Base-by-base conservation (phyloP, 2,888 invertebrate genomes). In the Megamerina dolium region DNA sequence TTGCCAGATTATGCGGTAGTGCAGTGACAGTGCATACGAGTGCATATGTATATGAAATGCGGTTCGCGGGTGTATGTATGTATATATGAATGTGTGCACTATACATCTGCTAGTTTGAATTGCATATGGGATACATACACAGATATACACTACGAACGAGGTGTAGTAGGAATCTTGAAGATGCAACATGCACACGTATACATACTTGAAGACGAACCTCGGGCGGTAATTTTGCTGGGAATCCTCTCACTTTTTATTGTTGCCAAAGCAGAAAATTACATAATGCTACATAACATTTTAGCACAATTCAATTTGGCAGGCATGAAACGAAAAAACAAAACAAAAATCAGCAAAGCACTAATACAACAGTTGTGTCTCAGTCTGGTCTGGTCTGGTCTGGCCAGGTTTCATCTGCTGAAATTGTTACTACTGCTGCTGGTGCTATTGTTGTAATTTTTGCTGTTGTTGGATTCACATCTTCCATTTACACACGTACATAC, bases 231-330 rank as follows among this genome's bases (percentile, higher is more conserved):
- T 21, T 43, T 45, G 48, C 45, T 64, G 64, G 66, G 64, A 66
- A 64, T 65, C 66, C 66, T 64, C 64, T 64, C 66, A 64, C 64
- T 66, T 66, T 64, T 58, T 58, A 57, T 41, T 43, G 40, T 21
- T 45, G 37, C 36, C 37, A 14, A n/a, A n/a, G n/a, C n/a, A n/a
- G n/a, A n/a, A n/a, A n/a, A n/a, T n/a, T n/a, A n/a, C n/a, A n/a
- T n/a, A n/a, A n/a, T n/a, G n/a, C n/a, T n/a, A n/a, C n/a, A n/a
- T n/a, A n/a, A 39, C 44, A 39, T 44, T 39, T 39, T 44, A 39
- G 20, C 44, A 35, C 44, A 39, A 35, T 44, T 30, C 39, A n/a
- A 32, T 35, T 39, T 29, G 30, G 27, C 17, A 20, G 34, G 21
- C 14, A n/a, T 13, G n/a, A 31, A 31, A 31, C 14, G n/a, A 31